A percentile compares a stretch with the other conserved stretches of the same genome.
Conservation (phyloP, 2,888 invertebrate genomes). For the Chalcis sispes region DNA sequence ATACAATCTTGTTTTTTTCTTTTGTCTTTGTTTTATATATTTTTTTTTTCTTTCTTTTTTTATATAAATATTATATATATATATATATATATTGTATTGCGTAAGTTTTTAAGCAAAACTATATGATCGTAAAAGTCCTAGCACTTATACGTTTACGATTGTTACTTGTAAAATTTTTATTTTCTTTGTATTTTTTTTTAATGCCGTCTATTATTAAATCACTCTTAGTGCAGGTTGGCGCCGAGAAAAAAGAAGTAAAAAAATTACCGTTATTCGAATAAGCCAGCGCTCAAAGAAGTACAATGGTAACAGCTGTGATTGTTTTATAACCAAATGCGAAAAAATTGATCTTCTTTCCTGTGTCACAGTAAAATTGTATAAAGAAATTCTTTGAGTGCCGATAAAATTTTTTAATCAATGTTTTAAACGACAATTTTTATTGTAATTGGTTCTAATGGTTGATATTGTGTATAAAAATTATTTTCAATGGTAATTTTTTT, state of each 20-base stretch:
- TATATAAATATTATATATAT: constrained; percentile 36
- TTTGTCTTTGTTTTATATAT: constrained; percentile 46
- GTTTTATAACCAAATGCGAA: not conserved
- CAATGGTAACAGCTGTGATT: too few species aligned
- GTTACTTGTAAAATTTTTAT: constrained; percentile 31
- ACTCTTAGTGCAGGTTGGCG: constrained; percentile 33
- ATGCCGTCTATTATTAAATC: constrained; percentile 42
- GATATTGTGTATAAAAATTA: not conserved
- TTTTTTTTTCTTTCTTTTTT: constrained; percentile 32
- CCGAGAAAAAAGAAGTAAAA: constrained; percentile 17
- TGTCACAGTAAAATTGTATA: too few species aligned
- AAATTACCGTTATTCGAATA: not conserved
- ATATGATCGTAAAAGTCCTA: constrained; percentile 16
- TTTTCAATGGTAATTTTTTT: constrained; percentile 25
- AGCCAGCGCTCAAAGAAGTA: not conserved
- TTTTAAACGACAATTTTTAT: too few species aligned
- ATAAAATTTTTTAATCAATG: not conserved
- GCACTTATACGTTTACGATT: constrained; percentile 30
- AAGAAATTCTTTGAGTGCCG: too few species aligned
- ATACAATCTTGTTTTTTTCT: too few species aligned
- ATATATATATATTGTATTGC: constrained; percentile 31
- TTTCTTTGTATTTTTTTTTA: too few species aligned
- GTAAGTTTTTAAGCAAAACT: constrained; percentile 38
- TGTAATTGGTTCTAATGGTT: too few species aligned
- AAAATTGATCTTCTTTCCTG: too few species aligned